Base-by-base conservation (phyloP, 1,140 invertebrate genomes). In the Drosophila dunni region DNA sequence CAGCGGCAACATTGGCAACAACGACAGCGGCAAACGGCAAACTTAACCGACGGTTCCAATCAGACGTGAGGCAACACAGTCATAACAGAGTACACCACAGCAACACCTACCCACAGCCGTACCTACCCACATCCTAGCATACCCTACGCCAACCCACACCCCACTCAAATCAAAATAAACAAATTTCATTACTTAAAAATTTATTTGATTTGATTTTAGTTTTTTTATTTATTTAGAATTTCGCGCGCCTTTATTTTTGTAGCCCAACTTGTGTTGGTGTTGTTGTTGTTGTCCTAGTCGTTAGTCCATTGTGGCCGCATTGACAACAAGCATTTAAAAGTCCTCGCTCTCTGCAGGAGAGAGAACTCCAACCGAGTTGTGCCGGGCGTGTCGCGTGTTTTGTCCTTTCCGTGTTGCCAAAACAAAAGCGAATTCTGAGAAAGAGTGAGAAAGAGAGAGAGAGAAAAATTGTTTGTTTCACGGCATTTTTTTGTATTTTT, bases 1-100 rank as follows among this genome's bases (percentile, higher is more conserved):
- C 79, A 84, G 78, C 81, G 56, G 64, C 61, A 85, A 57, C 45
- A 54, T 45, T 46, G 33, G 34, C 20, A 36, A 40, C 40, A 54
- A 7, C 51, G 15, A 17, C 54, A 58, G 34, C 15, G 10, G 51
- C 24, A 53, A 29, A 38, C 48, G 24, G 24, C 24, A 29, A 29
- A 29, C n/a, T 11, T 40, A 53, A 29, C 40, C 48, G 50, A 63
- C 44, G 58, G 36, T 24, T 45, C 38, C 13, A 69, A 24, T 33
- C 40, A 67, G 48, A 15, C 64, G 71, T 69, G 48, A 74, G 51
- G 62, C 44, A 61, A 60, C 65, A 20, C 17, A 20, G 17, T 2
- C 17, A 20, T 20, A 20, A 20, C 17, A 20, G 17, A 20, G 17
- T 20, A 20, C 17, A 20, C 17, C 17, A 20, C 17, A 20, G 17